Evolutionary conservation across 2,113 vertebrate species (phyloP).

Genomic region (Sylvilagus bachmani): DNA sequence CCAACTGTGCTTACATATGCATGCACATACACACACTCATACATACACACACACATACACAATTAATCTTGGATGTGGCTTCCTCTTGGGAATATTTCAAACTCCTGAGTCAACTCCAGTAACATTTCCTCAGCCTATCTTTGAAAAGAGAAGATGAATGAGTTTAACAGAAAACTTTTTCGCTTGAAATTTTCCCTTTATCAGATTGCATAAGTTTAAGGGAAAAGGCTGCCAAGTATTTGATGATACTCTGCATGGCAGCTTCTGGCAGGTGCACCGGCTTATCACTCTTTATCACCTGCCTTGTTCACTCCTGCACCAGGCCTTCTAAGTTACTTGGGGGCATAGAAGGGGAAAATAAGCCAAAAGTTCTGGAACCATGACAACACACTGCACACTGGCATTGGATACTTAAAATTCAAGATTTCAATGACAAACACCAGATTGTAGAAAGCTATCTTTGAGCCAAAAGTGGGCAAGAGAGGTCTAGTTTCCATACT

Average conservation of each 20-base stretch:
- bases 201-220: constrained; percentile 68
- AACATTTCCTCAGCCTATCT: constrained; percentile 11
- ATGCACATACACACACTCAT: not conserved
- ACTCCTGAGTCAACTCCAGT: not conserved
- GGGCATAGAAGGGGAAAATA: not conserved
- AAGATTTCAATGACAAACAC: not conserved
- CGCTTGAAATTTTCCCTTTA: constrained; percentile 65
- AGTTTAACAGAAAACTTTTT: constrained; percentile 66
- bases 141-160: constrained; percentile 62
- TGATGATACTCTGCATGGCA: constrained; percentile 9
- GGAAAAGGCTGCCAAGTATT: constrained; percentile 63
- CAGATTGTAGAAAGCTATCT: not conserved
- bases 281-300: constrained; percentile 61
- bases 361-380: not conserved
- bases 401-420: not conserved
- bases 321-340: constrained; percentile 42
- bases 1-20: not conserved
- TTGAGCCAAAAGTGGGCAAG: not conserved
- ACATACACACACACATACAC: not conserved
- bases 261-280: constrained; percentile 69
- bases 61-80: not conserved
- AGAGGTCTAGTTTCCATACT: too few species aligned
- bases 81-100: constrained; percentile 27
- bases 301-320: not conserved
- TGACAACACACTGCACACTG: not conserved